Base-by-base conservation (phyloP, 2,797 vertebrate genomes). In the Cuniculus paca region DNA sequence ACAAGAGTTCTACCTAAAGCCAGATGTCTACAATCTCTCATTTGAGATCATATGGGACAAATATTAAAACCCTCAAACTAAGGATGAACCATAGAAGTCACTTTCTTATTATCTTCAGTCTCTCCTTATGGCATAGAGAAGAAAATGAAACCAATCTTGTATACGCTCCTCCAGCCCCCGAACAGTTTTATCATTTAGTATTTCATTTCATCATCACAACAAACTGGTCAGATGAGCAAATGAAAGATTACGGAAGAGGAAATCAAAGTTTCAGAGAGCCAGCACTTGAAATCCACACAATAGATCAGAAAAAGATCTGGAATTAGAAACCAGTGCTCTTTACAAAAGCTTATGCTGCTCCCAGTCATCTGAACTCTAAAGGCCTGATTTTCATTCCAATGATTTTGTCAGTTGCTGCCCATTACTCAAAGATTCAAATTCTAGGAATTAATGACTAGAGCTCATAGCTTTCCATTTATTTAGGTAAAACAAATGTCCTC, bases 241-340 rank as follows among this genome's bases (percentile, higher is more conserved):
- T 45, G 36, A 75, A 31, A 72, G 54, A 81, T 75, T 58, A 85
- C 2, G 16, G 56, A 14, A 2, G 52, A 91, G n/a, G 50, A 95
- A 95, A 84, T 65, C 28, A 94, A 94, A 54, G 14, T 75, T 77
- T 81, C 82, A 74, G 91, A 94, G 52, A 94, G 10, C 13, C 17
- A 63, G 42, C 42, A 72, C 17, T 88, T 72, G 14, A 86, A 42
- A 54, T 63, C 65, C 42, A 94, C 63, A 61, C 1, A 60, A 78
- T 26, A 72, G 16, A 36, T 68, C n/a, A 84, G 87, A 61, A 78
- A 68, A 92, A 89, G 58, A 91, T 6, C 72, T 58, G n/a, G n/a
- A 34, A 83, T 48, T 42, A 75, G 79, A 74, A 96, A 78, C n/a
- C 54, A 88, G 48, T 28, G 36, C 0, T 86, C 77, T 63, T 95